Evolutionary conservation across 2,888 invertebrate species (phyloP).

Genomic region (Luffia ferchaultella): DNA sequence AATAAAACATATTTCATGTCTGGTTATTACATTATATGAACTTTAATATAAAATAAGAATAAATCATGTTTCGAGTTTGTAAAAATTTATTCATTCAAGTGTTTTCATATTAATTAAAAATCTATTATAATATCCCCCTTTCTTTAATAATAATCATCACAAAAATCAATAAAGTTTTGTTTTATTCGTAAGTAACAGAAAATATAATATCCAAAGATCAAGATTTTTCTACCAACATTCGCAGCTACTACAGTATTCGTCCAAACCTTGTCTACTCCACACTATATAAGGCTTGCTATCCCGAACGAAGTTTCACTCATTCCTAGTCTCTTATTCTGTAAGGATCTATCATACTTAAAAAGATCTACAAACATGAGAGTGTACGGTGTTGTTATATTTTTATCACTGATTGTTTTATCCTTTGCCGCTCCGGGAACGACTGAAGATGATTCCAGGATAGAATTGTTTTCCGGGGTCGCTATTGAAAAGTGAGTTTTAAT

Average conservation of each 20-base stretch:
- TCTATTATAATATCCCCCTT: no score
- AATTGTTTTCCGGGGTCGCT: conserved; percentile 50
- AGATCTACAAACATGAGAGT: conserved; percentile 36
- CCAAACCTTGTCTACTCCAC: conserved; percentile 16
- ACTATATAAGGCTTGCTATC: conserved; percentile 13
- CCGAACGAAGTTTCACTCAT: conserved; percentile 38
- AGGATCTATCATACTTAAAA: conserved; percentile 22
- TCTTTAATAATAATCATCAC: no score
- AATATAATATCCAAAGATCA: no score
- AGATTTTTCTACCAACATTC: conserved; percentile 19
- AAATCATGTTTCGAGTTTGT: no score
- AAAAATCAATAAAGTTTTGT: no score
- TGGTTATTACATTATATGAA: no score
- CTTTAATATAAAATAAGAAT: no score
- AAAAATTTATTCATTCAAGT: no score
- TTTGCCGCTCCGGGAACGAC: conserved; percentile 36
- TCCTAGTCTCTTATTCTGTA: conserved; percentile 29
- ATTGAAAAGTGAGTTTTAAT: conserved; percentile 41
- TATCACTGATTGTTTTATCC: conserved; percentile 35
- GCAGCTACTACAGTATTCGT: conserved; percentile 21
- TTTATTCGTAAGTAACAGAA: no score
- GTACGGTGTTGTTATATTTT: conserved; percentile 34
- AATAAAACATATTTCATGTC: no score
- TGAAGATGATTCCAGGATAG: conserved; percentile 40
- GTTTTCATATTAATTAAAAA: no score